phyloP scores from a whole-genome alignment of 2,797 vertebrate genomes.

The Hyperoplus lanceolatus region DNA sequence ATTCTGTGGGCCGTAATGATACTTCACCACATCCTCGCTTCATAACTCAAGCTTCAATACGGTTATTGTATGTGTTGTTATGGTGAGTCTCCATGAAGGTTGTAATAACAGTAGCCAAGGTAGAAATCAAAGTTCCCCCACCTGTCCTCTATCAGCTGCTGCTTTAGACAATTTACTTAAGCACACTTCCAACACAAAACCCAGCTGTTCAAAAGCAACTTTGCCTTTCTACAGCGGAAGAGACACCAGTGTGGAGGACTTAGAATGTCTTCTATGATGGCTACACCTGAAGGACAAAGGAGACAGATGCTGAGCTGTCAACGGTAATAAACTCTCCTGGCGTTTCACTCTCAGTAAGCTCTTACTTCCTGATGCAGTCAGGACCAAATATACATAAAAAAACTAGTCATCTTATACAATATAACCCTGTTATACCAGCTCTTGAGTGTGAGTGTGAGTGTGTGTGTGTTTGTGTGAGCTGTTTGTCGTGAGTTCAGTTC shows the following conservation, averaged over 20 bases:
- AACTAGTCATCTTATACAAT: constrained; percentile 74
- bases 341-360: constrained; percentile 64
- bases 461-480: constrained; percentile 40
- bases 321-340: constrained; percentile 67
- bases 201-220: constrained; percentile 4
- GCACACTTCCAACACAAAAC: constrained; percentile 11
- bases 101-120: constrained; percentile 47
- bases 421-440: constrained; percentile 83
- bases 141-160: constrained; percentile 9
- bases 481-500: constrained; percentile 59
- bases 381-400: constrained; percentile 66
- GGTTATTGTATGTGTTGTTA: constrained; percentile 56
- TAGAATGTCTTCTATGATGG: constrained; percentile 49
- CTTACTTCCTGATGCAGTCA: constrained; percentile 67
- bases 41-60: constrained; percentile 49
- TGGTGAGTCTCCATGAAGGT: constrained; percentile 35
- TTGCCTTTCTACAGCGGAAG: not conserved
- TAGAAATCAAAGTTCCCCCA: constrained; percentile 46
- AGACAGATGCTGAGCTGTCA: constrained; percentile 50
- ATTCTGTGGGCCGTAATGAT: constrained; percentile 14
- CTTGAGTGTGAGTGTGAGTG: constrained; percentile 59
- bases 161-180: not conserved
- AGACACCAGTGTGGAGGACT: not conserved
- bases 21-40: constrained; percentile 45
- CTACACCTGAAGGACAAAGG: constrained; percentile 63